Evolutionary conservation across 1,140 invertebrate species (phyloP).

Genomic region (Nebria ingens): DNA sequence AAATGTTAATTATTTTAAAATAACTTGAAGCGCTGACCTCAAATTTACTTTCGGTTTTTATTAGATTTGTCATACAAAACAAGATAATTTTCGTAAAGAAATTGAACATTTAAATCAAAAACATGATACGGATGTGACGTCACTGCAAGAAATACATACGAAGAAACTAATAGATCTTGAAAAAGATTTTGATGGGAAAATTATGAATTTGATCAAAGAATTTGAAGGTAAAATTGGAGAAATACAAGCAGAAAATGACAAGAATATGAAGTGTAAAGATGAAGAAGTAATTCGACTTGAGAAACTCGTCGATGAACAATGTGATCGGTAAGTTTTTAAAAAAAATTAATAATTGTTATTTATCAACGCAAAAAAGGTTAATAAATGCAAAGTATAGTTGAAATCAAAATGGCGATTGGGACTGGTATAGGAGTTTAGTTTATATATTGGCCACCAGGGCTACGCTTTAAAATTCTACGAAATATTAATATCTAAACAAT

Average conservation of each 20-base stretch:
- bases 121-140: neutral
- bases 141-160: neutral
- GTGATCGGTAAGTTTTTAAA: neutral
- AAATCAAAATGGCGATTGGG: neutral
- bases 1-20: too few relatives aligned
- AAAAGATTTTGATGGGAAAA: neutral
- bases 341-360: neutral
- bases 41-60: too few relatives aligned
- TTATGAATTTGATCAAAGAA: neutral
- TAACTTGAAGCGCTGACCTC: too few relatives aligned
- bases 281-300: slow-evolving; percentile 5
- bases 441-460: too few relatives aligned
- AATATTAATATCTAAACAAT: neutral
- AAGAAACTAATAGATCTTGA: too few relatives aligned
- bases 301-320: slow-evolving; percentile 5
- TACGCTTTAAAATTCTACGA: too few relatives aligned
- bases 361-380: neutral
- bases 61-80: too few relatives aligned
- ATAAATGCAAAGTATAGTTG: neutral
- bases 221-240: slow-evolving; percentile 3
- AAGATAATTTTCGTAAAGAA: neutral
- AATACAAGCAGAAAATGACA: neutral
- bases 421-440: too few relatives aligned
- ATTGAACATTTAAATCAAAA: neutral
- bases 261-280: neutral